Conservation (phyloP, 2,113 vertebrate species). For the Scatophagus argus region DNA sequence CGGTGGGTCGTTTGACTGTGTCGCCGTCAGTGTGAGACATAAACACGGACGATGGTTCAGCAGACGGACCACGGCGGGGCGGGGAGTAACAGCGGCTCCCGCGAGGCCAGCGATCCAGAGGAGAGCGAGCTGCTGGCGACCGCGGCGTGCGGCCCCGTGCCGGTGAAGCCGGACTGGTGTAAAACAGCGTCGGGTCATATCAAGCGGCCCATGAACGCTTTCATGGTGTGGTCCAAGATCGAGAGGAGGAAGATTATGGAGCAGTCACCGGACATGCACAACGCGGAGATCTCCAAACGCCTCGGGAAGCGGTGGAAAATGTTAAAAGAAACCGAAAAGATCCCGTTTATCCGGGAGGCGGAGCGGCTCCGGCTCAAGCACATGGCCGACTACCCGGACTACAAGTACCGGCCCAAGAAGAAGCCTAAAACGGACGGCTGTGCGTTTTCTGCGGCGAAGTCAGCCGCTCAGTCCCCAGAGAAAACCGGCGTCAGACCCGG, state of each 20-base stretch:
- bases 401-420: slow-evolving; percentile 98
- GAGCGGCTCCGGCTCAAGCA: slow-evolving; percentile 96
- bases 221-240: slow-evolving; percentile 98
- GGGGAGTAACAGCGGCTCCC: slow-evolving; percentile 85
- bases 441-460: slow-evolving; percentile 76
- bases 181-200: slow-evolving; percentile 94
- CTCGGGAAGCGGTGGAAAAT: slow-evolving; percentile 96
- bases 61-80: slow-evolving; percentile 85
- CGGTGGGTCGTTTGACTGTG: background rate
- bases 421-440: slow-evolving; percentile 90
- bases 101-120: slow-evolving; percentile 88
- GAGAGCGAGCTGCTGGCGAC: slow-evolving; percentile 85
- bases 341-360: slow-evolving; percentile 96
- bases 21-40: slow-evolving; percentile 17
- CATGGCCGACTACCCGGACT: slow-evolving; percentile 99
- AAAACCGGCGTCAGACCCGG: slow-evolving; percentile 83
- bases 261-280: slow-evolving; percentile 95
- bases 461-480: slow-evolving; percentile 86
- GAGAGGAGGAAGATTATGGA: slow-evolving; percentile 97
- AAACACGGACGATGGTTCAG: slow-evolving; percentile 86
- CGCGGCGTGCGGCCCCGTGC: slow-evolving; percentile 85
- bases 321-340: slow-evolving; percentile 94
- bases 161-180: slow-evolving; percentile 93
- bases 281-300: slow-evolving; percentile 97
- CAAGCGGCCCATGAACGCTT: slow-evolving; percentile 97